These are phyloP conservation scores for Mimas tiliae DNA, from an alignment of 2,888 invertebrate genomes.

Conservation along the genomic window DNA sequence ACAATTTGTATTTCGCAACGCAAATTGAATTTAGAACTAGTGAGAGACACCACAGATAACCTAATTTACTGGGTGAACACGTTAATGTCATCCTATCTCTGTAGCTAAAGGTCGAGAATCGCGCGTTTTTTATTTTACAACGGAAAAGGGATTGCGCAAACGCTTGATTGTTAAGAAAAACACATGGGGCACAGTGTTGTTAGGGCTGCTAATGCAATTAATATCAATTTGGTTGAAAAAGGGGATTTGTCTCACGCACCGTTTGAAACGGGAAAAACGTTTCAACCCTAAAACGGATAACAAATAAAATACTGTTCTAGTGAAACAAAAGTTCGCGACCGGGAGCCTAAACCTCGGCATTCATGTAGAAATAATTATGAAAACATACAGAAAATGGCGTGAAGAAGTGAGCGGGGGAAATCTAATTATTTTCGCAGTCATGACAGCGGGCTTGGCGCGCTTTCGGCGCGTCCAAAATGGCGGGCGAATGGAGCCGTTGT, in stretches of 20 bases:
- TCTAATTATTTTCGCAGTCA: slow-evolving; percentile 81
- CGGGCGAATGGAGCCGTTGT: slow-evolving; percentile 65
- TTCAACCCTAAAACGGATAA: slow-evolving; percentile 57
- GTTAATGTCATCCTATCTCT: slow-evolving; percentile 48
- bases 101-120: slow-evolving; percentile 46
- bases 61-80: slow-evolving; percentile 52
- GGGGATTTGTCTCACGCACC: slow-evolving; percentile 47
- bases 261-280: slow-evolving; percentile 31
- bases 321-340: slow-evolving; percentile 50
- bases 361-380: slow-evolving; percentile 77
- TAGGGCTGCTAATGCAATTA: slow-evolving; percentile 78
- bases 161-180: slow-evolving; percentile 79
- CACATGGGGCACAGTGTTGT: slow-evolving; percentile 72
- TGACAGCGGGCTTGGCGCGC: slow-evolving; percentile 78
- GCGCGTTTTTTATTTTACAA: slow-evolving; percentile 42
- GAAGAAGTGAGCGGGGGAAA: slow-evolving; percentile 69
- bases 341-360: slow-evolving; percentile 50
- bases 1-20: slow-evolving; percentile 74
- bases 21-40: slow-evolving; percentile 74
- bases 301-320: slow-evolving; percentile 50
- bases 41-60: slow-evolving; percentile 58
- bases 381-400: slow-evolving; percentile 79
- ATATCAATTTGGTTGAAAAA: slow-evolving; percentile 75
- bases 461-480: slow-evolving; percentile 68
- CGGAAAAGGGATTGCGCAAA: slow-evolving; percentile 56